Percentiles rank a stretch among this genome's conserved stretches.
phyloP scores from a whole-genome alignment of 2,888 invertebrate species.

The Agriopis leucophaearia region DNA sequence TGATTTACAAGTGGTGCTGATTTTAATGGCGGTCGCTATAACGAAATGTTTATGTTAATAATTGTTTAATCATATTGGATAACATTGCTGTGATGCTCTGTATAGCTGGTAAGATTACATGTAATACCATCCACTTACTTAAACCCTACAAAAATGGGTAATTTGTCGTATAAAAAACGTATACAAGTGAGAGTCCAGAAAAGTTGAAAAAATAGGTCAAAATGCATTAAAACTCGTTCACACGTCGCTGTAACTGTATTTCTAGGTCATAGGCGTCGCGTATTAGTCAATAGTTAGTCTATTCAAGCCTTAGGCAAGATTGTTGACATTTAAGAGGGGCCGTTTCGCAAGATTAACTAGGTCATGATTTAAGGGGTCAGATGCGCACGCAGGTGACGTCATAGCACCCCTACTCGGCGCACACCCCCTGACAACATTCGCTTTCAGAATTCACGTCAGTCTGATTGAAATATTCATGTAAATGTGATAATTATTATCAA shows the following conservation, averaged over 20 bases:
- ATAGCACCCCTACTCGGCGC: constrained; percentile 56
- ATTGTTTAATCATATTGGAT: constrained; percentile 55
- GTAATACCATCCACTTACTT: constrained; percentile 17
- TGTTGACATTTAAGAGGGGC: constrained; percentile 75
- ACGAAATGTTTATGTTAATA: constrained; percentile 74
- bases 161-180: constrained; percentile 16
- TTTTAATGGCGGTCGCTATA: constrained; percentile 73
- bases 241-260: constrained; percentile 40
- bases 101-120: constrained; percentile 64
- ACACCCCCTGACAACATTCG: constrained; percentile 69
- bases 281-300: constrained; percentile 67
- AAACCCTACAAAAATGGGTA: constrained; percentile 1
- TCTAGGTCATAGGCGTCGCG: constrained; percentile 58
- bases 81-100: constrained; percentile 66
- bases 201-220: constrained; percentile 42
- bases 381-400: constrained; percentile 81
- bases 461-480: constrained; percentile 31
- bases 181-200: constrained; percentile 19
- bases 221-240: constrained; percentile 36
- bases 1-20: constrained; percentile 64
- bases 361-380: constrained; percentile 70
- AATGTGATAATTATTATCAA: constrained; percentile 19
- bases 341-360: constrained; percentile 77
- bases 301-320: constrained; percentile 59
- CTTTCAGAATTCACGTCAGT: constrained; percentile 58